A percentile compares a stretch with the other conserved stretches of the same genome.
Conservation (phyloP, 2,113 vertebrate species). For the Rhombomys opimus region DNA sequence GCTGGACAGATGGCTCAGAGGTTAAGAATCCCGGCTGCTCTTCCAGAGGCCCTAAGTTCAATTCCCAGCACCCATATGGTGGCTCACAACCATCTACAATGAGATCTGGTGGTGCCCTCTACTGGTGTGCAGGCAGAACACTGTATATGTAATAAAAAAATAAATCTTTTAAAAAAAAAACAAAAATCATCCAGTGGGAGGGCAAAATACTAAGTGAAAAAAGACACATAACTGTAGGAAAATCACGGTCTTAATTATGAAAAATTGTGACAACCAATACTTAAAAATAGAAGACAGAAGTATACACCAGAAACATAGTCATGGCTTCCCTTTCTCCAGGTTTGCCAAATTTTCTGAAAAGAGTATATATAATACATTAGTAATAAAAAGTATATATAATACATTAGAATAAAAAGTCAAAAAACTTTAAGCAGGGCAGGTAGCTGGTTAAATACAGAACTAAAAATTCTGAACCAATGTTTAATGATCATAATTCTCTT, state of each 20-base stretch:
- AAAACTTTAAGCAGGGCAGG: not conserved
- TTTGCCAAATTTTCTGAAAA: constrained; percentile 44
- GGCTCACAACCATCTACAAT: no score
- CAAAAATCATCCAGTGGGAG: constrained; percentile 17
- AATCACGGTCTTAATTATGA: not conserved
- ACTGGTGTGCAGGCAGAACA: no score
- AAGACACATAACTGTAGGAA: not conserved
- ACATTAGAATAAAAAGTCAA: constrained; percentile 36
- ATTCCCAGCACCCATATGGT: no score
- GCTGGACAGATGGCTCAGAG: no score
- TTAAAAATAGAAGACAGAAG: not conserved
- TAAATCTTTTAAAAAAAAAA: no score
- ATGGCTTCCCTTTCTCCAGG: not conserved
- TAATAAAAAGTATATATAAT: not conserved
- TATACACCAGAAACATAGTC: not conserved
- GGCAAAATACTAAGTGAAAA: constrained; percentile 48
- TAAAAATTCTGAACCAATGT: not conserved
- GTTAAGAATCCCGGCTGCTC: no score
- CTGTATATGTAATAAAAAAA: no score
- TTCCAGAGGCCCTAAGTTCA: no score
- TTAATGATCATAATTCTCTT: not conserved
- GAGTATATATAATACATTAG: not conserved
- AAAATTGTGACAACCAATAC: not conserved
- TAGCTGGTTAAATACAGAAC: not conserved
- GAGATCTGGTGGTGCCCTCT: no score